Evolutionary conservation across 2,113 vertebrate species (phyloP).

Genomic region (Coryphaenoides rupestris): DNA sequence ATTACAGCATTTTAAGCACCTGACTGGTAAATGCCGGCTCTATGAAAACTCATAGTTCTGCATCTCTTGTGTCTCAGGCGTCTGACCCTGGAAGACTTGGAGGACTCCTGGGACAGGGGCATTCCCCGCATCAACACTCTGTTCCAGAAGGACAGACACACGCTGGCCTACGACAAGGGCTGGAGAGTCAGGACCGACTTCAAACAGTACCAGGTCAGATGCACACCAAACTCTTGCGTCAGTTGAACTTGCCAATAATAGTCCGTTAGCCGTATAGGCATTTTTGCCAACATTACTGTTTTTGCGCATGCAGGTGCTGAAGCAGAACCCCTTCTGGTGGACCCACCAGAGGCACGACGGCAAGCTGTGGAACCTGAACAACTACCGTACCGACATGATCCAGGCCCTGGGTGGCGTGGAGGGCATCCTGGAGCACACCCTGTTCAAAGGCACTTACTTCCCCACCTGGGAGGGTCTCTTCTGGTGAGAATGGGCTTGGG

Average conservation of each 20-base stretch:
- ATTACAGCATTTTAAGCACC: too few species aligned
- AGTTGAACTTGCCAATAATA: too few species aligned
- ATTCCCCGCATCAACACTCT: conserved; percentile 98
- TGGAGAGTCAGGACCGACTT: conserved; percentile 99
- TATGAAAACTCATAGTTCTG: not conserved
- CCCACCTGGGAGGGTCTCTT: conserved; percentile 99
- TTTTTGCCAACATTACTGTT: not conserved
- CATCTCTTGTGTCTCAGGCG: conserved; percentile 70
- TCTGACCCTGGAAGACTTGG: conserved; percentile 92
- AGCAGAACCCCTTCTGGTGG: conserved; percentile 99
- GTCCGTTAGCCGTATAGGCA: too few species aligned
- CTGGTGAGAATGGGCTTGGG: conserved; percentile 74
- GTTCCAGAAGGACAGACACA: conserved; percentile 97
- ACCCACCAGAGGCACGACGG: conserved; percentile 97
- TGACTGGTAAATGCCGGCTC: not conserved
- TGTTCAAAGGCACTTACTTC: conserved; percentile 99
- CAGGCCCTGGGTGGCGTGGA: conserved; percentile 96
- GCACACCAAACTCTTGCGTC: not conserved
- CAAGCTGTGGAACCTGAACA: conserved; percentile 98
- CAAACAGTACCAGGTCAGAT: conserved; percentile 93
- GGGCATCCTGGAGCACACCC: conserved; percentile 95
- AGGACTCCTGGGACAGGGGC: conserved; percentile 97
- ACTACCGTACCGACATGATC: conserved; percentile 99
- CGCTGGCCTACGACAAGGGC: conserved; percentile 97
- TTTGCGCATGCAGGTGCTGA: conserved; percentile 81